Evolutionary conservation across 1,140 invertebrate genomes (phyloP), one percentile per base, ranked within the genome.

Genomic region (Subanguina moxae): DNA sequence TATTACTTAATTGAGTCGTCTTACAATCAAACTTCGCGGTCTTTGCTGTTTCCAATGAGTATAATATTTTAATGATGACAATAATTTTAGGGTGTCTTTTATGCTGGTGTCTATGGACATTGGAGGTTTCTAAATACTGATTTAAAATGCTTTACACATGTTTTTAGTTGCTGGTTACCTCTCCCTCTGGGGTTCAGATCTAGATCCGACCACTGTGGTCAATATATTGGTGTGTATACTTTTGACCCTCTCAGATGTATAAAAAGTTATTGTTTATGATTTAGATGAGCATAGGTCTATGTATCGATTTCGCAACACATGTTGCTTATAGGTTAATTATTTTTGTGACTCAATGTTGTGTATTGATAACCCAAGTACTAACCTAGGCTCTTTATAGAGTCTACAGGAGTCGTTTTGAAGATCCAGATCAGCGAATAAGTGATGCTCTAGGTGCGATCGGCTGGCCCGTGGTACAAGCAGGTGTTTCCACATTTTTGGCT

Each of bases 61-160:
- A n/a, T n/a, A n/a, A n/a, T n/a, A n/a, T n/a, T n/a, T n/a, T n/a
- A n/a, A n/a, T n/a, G 11, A 38, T 3, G 32, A 38, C 32, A 38
- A 38, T 38, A 38, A 38, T 38, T 38, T 38, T 11, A 38, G 32
- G 32, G 58, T 80, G 17, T 72, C 76, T 17, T 82, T 77, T 62
- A 79, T 75, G 25, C 59, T 82, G 43, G 73, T 81, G 32, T 82
- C 81, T 15, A 83, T 82, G 81, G 80, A 82, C 64, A 80, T 82
- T 21, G 80, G 80, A 5, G 32, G 32, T 38, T 38, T 3, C 32
- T 38, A 38, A 38, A 5, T 38, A 38, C 3, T 3, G 11, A 11
- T 38, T 38, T 38, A 38, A 38, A 38, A 38, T 11, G 11, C 11
- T 38, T 3, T 11, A 38, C 3, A 38, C 3, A 38, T 38, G 3